phyloP scores from a whole-genome alignment of 2,113 vertebrate genomes.

The Drymodes brunneopygia region DNA sequence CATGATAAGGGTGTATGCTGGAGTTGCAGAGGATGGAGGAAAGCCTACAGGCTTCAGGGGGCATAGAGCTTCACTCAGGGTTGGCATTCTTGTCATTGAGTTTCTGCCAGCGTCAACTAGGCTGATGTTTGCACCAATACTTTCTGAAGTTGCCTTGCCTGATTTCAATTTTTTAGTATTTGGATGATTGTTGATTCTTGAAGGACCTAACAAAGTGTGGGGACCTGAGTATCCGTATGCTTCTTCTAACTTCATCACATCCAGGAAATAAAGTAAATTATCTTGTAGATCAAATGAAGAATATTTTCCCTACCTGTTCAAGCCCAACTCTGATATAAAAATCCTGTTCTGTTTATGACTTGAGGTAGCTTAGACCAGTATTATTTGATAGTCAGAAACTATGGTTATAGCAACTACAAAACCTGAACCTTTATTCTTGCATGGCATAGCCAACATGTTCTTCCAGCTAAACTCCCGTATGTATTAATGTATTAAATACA shows the following conservation, averaged over 20 bases:
- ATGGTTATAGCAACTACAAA: not conserved
- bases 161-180: not conserved
- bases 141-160: not conserved
- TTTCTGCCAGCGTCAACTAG: not conserved
- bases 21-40: not conserved
- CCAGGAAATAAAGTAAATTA: not conserved
- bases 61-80: not conserved
- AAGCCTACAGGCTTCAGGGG: not conserved
- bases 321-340: not conserved
- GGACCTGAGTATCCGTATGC: not conserved
- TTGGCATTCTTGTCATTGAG: not conserved
- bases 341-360: not conserved
- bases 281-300: not conserved
- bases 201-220: not conserved
- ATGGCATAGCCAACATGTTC: rapidly evolving
- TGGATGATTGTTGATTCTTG: not conserved
- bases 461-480: not conserved
- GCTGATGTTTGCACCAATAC: not conserved
- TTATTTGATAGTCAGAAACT: not conserved
- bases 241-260: not conserved
- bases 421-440: not conserved
- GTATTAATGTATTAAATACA: too few relatives aligned
- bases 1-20: not conserved
- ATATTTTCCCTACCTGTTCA: not conserved
- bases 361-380: not conserved